Conservation (phyloP, 2,797 vertebrate genomes). For the Paguma larvata region DNA sequence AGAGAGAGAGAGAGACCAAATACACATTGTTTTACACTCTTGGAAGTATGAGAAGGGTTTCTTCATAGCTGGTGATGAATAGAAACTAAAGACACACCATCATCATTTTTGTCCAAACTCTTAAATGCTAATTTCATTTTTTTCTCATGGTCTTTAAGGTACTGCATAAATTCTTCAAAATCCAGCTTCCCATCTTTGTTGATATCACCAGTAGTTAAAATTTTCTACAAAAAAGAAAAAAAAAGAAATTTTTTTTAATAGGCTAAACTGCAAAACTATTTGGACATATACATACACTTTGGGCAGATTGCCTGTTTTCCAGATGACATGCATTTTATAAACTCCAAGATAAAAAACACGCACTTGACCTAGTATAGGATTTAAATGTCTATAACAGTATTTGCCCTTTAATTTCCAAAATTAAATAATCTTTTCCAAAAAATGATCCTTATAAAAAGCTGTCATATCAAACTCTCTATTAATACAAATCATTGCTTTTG, state of each 20-base stretch:
- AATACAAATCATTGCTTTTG: not conserved
- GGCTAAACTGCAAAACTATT: not conserved
- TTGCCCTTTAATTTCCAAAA: conserved; percentile 32
- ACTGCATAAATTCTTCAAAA: conserved; percentile 96
- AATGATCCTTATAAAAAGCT: not conserved
- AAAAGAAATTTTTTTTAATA: conserved; percentile 11
- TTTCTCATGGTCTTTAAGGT: conserved; percentile 98
- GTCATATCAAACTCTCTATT: not conserved
- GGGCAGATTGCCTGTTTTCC: not conserved
- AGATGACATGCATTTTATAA: not conserved
- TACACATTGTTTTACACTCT: not conserved
- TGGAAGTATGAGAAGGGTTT: not conserved
- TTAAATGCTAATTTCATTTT: conserved; percentile 97
- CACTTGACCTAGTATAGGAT: not conserved
- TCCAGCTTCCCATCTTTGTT: conserved; percentile 94
- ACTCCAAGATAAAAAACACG: not conserved
- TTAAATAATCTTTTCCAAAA: not conserved
- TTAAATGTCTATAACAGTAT: conserved; percentile 5
- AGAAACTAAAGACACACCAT: conserved; percentile 89
- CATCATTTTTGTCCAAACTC: conserved; percentile 97
- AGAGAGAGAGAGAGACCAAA: not conserved
- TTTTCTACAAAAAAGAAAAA: conserved; percentile 92
- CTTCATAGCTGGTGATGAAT: not conserved
- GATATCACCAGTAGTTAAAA: conserved; percentile 93
- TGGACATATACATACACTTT: not conserved